Percentiles rank a stretch among this genome's conserved stretches.
phyloP scores from a whole-genome alignment of 1,140 invertebrate genomes.

The Adelges cooleyi region DNA sequence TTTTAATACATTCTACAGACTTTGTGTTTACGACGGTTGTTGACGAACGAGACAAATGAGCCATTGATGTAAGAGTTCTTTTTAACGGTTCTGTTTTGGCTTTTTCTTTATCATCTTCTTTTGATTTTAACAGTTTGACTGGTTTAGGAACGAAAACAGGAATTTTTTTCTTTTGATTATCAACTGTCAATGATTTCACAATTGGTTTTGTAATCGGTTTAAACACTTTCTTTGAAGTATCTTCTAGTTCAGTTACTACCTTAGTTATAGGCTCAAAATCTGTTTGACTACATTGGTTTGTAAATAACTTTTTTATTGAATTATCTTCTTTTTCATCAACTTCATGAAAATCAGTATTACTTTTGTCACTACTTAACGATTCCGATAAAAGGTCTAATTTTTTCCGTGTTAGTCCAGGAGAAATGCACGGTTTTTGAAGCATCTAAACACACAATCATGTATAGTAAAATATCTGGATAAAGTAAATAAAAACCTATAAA shows the following conservation, averaged over 20 bases:
- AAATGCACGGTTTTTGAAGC: slow-evolving; percentile 11
- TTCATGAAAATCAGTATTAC: not conserved
- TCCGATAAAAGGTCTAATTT: slow-evolving; percentile 6
- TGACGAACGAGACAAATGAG: not conserved
- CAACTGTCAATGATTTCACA: not conserved
- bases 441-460: not conserved
- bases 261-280: not conserved
- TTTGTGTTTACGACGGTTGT: not conserved
- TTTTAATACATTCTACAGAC: not conserved
- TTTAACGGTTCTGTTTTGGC: not conserved
- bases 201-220: slow-evolving; percentile 15
- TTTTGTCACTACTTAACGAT: slow-evolving; percentile 13
- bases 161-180: slow-evolving; percentile 3
- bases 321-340: not conserved
- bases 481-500: too few species aligned
- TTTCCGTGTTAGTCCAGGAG: not conserved
- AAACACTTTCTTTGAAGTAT: slow-evolving; percentile 4
- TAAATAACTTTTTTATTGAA: slow-evolving; percentile 1
- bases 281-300: slow-evolving; percentile 18
- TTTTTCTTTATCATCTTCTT: not conserved
- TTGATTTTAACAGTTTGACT: slow-evolving; percentile 4
- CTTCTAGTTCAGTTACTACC: not conserved
- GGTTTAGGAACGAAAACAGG: slow-evolving; percentile 25
- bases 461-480: too few species aligned
- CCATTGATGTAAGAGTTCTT: not conserved